Evolutionary conservation across 2,113 vertebrate species (phyloP).

Genomic region (Anthoscopus minutus): DNA sequence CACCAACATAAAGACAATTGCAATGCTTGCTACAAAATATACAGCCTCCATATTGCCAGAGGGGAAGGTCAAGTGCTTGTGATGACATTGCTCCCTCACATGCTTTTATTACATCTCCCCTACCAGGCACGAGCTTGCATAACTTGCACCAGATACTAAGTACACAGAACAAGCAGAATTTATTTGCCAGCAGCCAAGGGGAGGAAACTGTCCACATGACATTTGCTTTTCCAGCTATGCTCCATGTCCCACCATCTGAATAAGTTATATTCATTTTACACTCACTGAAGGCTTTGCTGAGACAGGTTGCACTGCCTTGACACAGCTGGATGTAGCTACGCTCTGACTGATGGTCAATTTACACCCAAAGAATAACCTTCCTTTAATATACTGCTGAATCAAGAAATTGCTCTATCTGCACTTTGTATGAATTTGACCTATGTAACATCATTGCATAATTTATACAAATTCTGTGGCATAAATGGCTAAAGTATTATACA

Average conservation of each 20-base stretch:
- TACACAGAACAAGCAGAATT: slow-evolving; percentile 46
- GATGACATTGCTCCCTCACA: slow-evolving; percentile 49
- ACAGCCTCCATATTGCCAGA: slow-evolving; percentile 10
- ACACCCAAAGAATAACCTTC: slow-evolving; percentile 24
- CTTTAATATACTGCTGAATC: slow-evolving; percentile 51
- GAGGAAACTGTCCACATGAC: slow-evolving; percentile 9
- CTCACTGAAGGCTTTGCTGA: slow-evolving; percentile 34
- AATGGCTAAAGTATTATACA: not conserved
- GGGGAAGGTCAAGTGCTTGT: slow-evolving; percentile 56
- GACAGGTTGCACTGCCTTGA: slow-evolving; percentile 51
- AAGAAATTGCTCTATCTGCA: not conserved
- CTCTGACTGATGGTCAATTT: slow-evolving; percentile 40
- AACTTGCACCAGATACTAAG: slow-evolving; percentile 27
- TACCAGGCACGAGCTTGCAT: slow-evolving; percentile 40
- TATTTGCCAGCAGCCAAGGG: slow-evolving; percentile 28
- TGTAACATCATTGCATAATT: not conserved
- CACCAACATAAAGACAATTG: not conserved
- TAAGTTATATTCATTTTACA: slow-evolving; percentile 39
- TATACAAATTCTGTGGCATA: not conserved
- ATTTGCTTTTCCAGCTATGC: slow-evolving; percentile 21
- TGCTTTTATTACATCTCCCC: slow-evolving; percentile 55
- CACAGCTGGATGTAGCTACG: not conserved
- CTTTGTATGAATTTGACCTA: not conserved
- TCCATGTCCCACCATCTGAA: not conserved
- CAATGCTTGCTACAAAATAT: slow-evolving; percentile 37